Evolutionary conservation across 2,797 vertebrate species (phyloP).

Genomic region (Manis pentadactyla): DNA sequence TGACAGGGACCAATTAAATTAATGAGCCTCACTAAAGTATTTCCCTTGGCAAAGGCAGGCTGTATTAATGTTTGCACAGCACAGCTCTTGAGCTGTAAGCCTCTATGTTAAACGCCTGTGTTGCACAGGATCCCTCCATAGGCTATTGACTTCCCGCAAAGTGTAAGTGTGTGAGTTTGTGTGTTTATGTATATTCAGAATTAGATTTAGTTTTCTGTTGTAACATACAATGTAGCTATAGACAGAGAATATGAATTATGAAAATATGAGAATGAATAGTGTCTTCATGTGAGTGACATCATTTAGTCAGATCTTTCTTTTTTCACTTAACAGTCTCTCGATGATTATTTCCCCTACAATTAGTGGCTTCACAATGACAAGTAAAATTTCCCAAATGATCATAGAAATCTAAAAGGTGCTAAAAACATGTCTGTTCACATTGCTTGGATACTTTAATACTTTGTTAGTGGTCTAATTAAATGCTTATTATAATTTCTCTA

Average conservation of each 20-base stretch:
- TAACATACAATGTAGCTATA: background rate
- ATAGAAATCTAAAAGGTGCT: slow-evolving; percentile 47
- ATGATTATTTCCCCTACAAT: slow-evolving; percentile 52
- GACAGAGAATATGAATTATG: fast-evolving
- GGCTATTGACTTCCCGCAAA: background rate
- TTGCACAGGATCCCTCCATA: slow-evolving; percentile 35
- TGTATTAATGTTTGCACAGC: slow-evolving; percentile 79
- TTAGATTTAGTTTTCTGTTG: background rate
- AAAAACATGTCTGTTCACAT: background rate
- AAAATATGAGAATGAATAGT: background rate
- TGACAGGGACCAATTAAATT: slow-evolving; percentile 88
- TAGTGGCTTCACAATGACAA: slow-evolving; percentile 65
- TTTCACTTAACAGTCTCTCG: slow-evolving; percentile 1
- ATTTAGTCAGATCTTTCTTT: background rate
- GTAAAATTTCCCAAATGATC: slow-evolving; percentile 66
- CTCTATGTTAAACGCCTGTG: slow-evolving; percentile 42
- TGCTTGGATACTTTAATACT: slow-evolving; percentile 53
- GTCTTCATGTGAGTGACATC: background rate
- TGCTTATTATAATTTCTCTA: slow-evolving; percentile 60
- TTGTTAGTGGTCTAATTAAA: slow-evolving; percentile 65
- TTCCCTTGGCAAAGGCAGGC: slow-evolving; percentile 83
- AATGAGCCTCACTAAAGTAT: slow-evolving; percentile 84
- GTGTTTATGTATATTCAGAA: background rate
- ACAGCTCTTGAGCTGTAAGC: slow-evolving; percentile 57
- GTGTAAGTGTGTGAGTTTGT: too few relatives aligned